Conservation (phyloP, 2,888 invertebrate genomes). For the Diaprepes abbreviatus region DNA sequence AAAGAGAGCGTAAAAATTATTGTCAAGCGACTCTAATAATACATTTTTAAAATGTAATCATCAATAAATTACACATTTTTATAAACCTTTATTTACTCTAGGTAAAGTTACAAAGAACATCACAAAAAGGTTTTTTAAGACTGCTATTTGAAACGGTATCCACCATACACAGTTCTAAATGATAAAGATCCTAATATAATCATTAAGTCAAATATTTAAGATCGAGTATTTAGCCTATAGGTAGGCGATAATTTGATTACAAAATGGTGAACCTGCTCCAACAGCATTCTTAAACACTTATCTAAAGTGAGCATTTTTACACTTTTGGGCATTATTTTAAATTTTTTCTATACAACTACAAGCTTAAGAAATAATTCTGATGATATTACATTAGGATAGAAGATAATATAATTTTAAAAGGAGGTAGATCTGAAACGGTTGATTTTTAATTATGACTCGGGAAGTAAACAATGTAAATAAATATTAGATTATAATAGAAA, state of each 20-base stretch:
- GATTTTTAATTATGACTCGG: neutral
- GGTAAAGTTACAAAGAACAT: slow-evolving; percentile 21
- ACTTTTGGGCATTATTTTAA: neutral
- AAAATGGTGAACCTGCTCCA: neutral
- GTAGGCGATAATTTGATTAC: too few relatives aligned
- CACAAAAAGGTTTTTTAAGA: slow-evolving; percentile 12
- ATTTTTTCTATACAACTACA: neutral
- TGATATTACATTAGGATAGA: neutral
- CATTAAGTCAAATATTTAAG: too few relatives aligned
- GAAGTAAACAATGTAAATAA: too few relatives aligned
- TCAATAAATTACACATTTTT: slow-evolving; percentile 7
- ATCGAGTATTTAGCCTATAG: too few relatives aligned
- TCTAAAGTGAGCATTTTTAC: slow-evolving; percentile 4
- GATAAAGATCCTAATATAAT: too few relatives aligned
- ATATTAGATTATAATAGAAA: too few relatives aligned
- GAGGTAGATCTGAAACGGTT: slow-evolving; percentile 7
- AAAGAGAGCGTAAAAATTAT: slow-evolving; percentile 47
- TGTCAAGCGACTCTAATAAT: slow-evolving; percentile 41
- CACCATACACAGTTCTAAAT: neutral
- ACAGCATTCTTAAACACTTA: neutral
- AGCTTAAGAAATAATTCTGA: neutral
- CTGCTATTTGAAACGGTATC: neutral
- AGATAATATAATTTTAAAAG: neutral
- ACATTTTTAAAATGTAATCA: slow-evolving; percentile 9
- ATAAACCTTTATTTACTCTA: neutral